phyloP scores from a whole-genome alignment of 1,140 invertebrate species.

The Anthonomus grandis region DNA sequence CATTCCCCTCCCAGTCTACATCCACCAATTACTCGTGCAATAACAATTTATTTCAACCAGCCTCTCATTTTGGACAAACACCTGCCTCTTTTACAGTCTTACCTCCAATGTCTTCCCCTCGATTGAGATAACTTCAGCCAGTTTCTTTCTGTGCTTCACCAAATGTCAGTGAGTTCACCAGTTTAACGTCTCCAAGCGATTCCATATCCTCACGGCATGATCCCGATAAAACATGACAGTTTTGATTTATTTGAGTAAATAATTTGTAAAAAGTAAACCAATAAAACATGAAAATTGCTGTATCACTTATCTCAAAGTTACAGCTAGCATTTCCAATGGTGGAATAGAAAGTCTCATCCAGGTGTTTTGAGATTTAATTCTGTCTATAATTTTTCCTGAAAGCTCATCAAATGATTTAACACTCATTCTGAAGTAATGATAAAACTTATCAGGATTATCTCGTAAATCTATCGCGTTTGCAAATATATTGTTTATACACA shows the following conservation, averaged over 20 bases:
- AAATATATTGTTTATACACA: not conserved
- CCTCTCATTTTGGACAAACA: not conserved
- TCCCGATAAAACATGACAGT: not conserved
- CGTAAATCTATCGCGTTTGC: not conserved
- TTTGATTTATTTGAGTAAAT: not conserved
- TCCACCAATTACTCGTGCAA: not conserved
- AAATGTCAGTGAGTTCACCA: too few species aligned
- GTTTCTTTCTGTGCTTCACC: too few species aligned
- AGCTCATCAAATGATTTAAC: slow-evolving; percentile 6
- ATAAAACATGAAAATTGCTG: too few species aligned
- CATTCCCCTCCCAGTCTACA: not conserved
- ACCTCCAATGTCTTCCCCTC: too few species aligned
- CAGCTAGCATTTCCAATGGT: not conserved
- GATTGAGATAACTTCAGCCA: too few species aligned
- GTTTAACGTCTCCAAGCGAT: too few species aligned
- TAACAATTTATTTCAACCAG: not conserved
- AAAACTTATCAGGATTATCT: slow-evolving; percentile 11
- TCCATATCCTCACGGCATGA: too few species aligned
- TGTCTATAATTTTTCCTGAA: slow-evolving; percentile 1
- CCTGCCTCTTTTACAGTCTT: not conserved
- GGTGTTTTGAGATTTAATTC: slow-evolving; percentile 6
- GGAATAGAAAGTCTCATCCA: not conserved
- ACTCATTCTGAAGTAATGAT: slow-evolving; percentile 10
- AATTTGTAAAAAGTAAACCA: not conserved
- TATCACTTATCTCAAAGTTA: not conserved